Evolutionary conservation across 2,113 vertebrate species (phyloP).

Genomic region (Chascanopsetta lugubris): DNA sequence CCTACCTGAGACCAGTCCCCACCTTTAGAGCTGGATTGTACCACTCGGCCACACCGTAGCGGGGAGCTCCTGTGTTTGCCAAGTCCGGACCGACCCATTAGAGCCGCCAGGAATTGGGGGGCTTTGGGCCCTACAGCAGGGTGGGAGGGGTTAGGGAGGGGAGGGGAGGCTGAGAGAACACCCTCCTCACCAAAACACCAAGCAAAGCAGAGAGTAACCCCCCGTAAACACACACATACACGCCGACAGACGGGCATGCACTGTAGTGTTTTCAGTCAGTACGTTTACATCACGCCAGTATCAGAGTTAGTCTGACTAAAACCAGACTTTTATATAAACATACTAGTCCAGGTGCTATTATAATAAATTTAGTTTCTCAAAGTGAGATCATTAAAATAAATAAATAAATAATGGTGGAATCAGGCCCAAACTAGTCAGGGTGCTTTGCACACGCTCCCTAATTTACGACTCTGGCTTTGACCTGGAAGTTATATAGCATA

Average conservation of each 20-base stretch:
- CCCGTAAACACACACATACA: slow-evolving; percentile 27
- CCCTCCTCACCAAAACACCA: slow-evolving; percentile 51
- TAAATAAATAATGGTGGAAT: too few species aligned
- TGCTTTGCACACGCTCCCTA: too few species aligned
- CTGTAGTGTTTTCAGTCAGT: too few species aligned
- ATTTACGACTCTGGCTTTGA: too few species aligned
- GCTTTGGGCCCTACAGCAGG: slow-evolving; percentile 75
- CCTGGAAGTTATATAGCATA: too few species aligned
- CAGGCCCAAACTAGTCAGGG: too few species aligned
- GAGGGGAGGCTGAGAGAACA: slow-evolving; percentile 58
- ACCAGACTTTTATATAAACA: too few species aligned
- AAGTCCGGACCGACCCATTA: slow-evolving; percentile 79
- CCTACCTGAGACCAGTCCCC: slow-evolving; percentile 80
- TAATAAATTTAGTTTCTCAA: too few species aligned
- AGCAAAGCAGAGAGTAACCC: slow-evolving; percentile 43
- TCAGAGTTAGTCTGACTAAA: too few species aligned
- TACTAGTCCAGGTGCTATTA: too few species aligned
- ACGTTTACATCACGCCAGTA: too few species aligned
- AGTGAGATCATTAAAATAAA: too few species aligned
- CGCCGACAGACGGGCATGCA: slow-evolving; percentile 43
- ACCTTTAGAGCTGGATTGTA: slow-evolving; percentile 80
- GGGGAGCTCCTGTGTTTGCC: slow-evolving; percentile 78
- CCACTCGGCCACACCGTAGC: slow-evolving; percentile 72
- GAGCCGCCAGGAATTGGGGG: slow-evolving; percentile 78
- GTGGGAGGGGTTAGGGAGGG: slow-evolving; percentile 67